Conservation (phyloP, 2,888 invertebrate species). For the Nomada fucata region DNA sequence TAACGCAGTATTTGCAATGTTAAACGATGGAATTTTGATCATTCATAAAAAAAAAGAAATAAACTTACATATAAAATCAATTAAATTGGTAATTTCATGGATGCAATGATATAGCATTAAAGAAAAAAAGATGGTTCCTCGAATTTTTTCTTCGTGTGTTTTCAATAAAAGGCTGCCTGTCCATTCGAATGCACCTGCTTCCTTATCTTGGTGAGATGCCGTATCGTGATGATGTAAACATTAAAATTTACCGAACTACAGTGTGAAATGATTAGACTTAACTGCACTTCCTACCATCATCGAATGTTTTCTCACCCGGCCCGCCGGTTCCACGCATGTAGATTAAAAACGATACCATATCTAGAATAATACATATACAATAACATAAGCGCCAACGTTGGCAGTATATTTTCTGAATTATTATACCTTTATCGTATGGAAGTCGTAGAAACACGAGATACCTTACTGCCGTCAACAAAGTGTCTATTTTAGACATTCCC, state of each 20-base stretch:
- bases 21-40: constrained; percentile 15
- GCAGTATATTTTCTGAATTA: constrained; percentile 51
- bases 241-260: constrained; percentile 49
- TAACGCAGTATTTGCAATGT: neutral
- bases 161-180: constrained; percentile 27
- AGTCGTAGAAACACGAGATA: constrained; percentile 56
- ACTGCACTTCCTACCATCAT: constrained; percentile 56
- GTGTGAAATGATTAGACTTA: constrained; percentile 54
- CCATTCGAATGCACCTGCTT: constrained; percentile 49
- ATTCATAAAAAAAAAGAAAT: neutral
- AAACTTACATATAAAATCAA: neutral
- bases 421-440: constrained; percentile 56
- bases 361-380: constrained; percentile 64
- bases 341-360: constrained; percentile 61
- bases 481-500: constrained; percentile 37
- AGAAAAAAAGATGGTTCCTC: constrained; percentile 33
- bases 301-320: constrained; percentile 68
- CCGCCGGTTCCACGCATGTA: constrained; percentile 72
- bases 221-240: constrained; percentile 40
- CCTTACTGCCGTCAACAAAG: constrained; percentile 39
- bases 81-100: neutral
- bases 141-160: constrained; percentile 3
- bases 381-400: constrained; percentile 50
- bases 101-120: constrained; percentile 4
- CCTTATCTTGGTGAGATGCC: constrained; percentile 40